A percentile compares a stretch with the other conserved stretches of the same genome.
Evolutionary conservation across 2,113 vertebrate genomes (phyloP).

Genomic region (Danionella cerebrum): DNA sequence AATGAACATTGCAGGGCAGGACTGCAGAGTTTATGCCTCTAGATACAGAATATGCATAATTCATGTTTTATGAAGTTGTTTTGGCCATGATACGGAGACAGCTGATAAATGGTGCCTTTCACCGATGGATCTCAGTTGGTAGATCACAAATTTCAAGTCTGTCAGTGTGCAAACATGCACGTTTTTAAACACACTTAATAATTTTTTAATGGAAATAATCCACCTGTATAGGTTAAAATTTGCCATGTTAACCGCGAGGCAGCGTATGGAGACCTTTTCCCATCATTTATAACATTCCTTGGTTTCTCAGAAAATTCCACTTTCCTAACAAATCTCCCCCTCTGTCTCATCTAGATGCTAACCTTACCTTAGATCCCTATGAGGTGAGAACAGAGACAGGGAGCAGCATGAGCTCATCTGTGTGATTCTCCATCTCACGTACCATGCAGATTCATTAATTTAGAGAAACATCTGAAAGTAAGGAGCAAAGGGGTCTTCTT

Average conservation of each 20-base stretch:
- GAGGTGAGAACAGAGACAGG: slow-evolving; percentile 31
- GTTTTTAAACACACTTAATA: no score
- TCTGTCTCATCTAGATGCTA: slow-evolving; percentile 9
- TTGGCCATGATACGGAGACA: background rate
- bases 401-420: slow-evolving; percentile 43
- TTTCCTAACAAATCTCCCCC: background rate
- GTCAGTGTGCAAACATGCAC: no score
- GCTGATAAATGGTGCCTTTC: slow-evolving; percentile 2
- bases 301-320: background rate
- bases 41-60: background rate
- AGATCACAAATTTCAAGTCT: background rate
- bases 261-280: background rate
- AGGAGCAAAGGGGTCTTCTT: slow-evolving; percentile 42
- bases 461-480: slow-evolving; percentile 39
- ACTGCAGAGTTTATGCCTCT: background rate
- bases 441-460: slow-evolving; percentile 49
- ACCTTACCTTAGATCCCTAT: slow-evolving; percentile 31
- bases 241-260: no score
- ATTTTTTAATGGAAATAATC: no score
- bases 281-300: background rate
- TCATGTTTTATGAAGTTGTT: slow-evolving; percentile 12
- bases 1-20: slow-evolving; percentile 8
- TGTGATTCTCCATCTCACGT: slow-evolving; percentile 39
- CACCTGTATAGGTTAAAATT: no score
- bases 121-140: background rate